Conservation (phyloP, 2,797 vertebrate species). For the Gymnoscopelus braueri region DNA sequence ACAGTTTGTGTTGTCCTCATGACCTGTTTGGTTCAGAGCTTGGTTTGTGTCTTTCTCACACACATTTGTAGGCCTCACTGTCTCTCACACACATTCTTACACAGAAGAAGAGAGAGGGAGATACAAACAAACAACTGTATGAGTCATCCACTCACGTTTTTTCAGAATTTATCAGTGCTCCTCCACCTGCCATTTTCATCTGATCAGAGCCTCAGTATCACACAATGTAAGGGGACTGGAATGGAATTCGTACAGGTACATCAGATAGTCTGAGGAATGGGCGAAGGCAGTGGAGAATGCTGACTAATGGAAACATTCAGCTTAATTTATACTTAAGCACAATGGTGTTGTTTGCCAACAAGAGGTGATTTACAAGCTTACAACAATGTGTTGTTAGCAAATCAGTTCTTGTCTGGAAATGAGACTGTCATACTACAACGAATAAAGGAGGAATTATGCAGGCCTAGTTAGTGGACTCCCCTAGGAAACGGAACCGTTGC, state of each 20-base stretch:
- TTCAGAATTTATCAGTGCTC: too few relatives aligned
- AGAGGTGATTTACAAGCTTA: too few relatives aligned
- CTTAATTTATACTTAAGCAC: too few relatives aligned
- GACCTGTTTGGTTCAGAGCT: slow-evolving; percentile 34
- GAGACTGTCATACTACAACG: too few relatives aligned
- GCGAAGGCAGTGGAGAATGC: slow-evolving; percentile 32
- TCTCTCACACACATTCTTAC: not conserved
- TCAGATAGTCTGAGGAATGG: slow-evolving; percentile 10
- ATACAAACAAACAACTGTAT: too few relatives aligned
- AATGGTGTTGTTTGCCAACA: not conserved
- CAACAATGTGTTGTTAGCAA: too few relatives aligned
- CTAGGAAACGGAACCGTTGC: too few relatives aligned
- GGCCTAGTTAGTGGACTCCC: too few relatives aligned
- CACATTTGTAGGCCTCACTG: not conserved
- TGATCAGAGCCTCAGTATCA: slow-evolving; percentile 9
- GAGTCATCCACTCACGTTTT: too few relatives aligned
- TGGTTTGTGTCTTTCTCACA: slow-evolving; percentile 11
- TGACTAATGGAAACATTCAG: slow-evolving; percentile 49
- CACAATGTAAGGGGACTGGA: not conserved
- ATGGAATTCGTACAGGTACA: not conserved
- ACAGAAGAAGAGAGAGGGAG: not conserved
- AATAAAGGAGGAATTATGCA: too few relatives aligned
- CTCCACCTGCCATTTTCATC: not conserved
- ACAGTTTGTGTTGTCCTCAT: slow-evolving; percentile 34
- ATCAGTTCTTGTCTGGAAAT: too few relatives aligned